phyloP scores from a whole-genome alignment of 1,140 invertebrate genomes.

The Stegodyphus mimosarum region DNA sequence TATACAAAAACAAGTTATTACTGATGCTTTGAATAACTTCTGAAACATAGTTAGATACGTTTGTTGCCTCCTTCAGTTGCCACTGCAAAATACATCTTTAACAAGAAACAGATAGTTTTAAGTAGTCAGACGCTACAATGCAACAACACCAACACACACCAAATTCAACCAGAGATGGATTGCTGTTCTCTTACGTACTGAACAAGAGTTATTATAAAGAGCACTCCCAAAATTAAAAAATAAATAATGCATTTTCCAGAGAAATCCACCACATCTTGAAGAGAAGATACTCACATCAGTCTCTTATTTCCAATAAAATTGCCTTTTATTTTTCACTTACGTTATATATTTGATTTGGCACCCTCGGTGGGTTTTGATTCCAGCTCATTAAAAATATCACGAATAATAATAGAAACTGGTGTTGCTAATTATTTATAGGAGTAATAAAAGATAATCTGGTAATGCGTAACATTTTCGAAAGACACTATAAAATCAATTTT shows the following conservation, averaged over 20 bases:
- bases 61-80: not conserved
- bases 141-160: conserved; percentile 38
- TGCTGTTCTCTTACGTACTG: conserved; percentile 6
- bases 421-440: too few relatives aligned
- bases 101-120: not conserved
- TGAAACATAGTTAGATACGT: not conserved
- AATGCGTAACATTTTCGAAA: too few relatives aligned
- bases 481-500: too few relatives aligned
- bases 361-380: too few relatives aligned
- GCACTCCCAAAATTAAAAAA: not conserved
- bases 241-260: not conserved
- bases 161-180: conserved; percentile 52
- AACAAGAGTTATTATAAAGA: not conserved
- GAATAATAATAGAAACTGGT: too few relatives aligned
- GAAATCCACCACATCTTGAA: not conserved
- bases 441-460: too few relatives aligned
- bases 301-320: not conserved
- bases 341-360: too few relatives aligned
- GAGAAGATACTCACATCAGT: not conserved
- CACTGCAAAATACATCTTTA: not conserved
- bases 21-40: not conserved
- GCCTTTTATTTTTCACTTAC: not conserved
- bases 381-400: too few relatives aligned
- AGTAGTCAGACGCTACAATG: conserved; percentile 30
- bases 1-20: not conserved